Evolutionary conservation across 1,140 invertebrate genomes (phyloP).

Genomic region (Caenorhabditis brenneri): DNA sequence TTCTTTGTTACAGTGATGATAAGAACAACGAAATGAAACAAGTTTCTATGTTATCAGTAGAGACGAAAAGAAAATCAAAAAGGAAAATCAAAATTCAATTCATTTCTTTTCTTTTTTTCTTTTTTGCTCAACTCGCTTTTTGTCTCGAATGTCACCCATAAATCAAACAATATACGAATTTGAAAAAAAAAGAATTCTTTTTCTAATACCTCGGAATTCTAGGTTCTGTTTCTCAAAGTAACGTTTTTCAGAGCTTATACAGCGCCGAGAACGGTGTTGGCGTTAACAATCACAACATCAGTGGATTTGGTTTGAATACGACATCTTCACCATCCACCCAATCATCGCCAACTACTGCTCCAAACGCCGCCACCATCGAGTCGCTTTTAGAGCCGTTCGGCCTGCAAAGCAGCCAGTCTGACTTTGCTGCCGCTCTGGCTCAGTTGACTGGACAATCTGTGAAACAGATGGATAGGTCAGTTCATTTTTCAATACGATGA

Average conservation of each 20-base stretch:
- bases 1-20: conserved; percentile 22
- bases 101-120: neutral
- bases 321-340: neutral
- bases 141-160: no score
- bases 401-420: conserved; percentile 5
- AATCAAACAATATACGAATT: no score
- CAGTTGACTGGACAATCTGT: conserved; percentile 18
- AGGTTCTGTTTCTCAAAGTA: no score
- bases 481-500: neutral
- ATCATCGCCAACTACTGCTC: neutral
- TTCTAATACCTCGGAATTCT: no score
- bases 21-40: conserved; percentile 15
- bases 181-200: no score
- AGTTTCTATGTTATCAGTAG: conserved; percentile 9
- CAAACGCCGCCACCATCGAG: neutral
- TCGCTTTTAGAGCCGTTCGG: conserved; percentile 27
- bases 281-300: neutral
- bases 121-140: no score
- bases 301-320: neutral
- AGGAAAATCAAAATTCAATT: neutral
- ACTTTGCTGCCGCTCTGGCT: neutral
- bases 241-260: neutral
- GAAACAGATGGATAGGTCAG: conserved; percentile 28
- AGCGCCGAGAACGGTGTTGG: conserved; percentile 10
- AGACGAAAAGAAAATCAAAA: neutral